These are phyloP conservation scores for Oceanodroma leucorhoa DNA, from an alignment of 2,797 vertebrate species.

Conservation along the genomic window DNA sequence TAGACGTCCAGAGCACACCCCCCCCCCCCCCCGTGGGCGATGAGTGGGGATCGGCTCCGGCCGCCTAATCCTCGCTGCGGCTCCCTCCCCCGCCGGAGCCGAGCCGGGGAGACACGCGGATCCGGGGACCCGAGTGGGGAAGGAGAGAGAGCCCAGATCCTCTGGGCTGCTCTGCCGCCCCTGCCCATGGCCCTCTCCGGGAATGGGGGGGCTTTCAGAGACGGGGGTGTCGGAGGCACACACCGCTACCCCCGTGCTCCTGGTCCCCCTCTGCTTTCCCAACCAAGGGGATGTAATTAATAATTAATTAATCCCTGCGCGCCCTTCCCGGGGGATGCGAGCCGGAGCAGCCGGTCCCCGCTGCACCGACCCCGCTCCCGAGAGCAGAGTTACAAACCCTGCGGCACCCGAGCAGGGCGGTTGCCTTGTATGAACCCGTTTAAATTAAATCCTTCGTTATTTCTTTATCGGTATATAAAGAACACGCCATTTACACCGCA, in stretches of 20 bases:
- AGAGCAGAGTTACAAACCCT: not conserved
- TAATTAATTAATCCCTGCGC: not conserved
- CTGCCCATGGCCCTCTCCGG: not conserved
- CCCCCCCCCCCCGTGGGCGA: not conserved
- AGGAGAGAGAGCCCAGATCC: not conserved
- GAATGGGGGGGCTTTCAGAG: not conserved
- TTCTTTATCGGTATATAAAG: not conserved
- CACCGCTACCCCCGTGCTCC: not conserved
- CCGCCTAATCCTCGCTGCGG: not conserved
- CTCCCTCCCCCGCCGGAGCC: not conserved
- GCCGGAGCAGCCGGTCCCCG: not conserved
- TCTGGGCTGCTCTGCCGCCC: not conserved
- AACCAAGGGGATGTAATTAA: not conserved
- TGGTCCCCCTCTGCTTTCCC: not conserved
- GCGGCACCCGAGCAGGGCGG: not conserved
- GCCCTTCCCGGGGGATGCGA: not conserved
- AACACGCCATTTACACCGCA: not conserved
- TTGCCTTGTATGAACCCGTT: not conserved
- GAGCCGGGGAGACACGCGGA: not conserved
- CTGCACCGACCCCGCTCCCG: not conserved
- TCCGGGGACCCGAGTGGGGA: no score
- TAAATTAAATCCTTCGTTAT: not conserved
- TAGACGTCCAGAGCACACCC: conserved; percentile 65
- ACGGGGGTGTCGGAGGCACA: no score
- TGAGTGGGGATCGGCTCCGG: not conserved